Base-by-base conservation (phyloP, 2,888 invertebrate species). In the Lycaena phlaeas region DNA sequence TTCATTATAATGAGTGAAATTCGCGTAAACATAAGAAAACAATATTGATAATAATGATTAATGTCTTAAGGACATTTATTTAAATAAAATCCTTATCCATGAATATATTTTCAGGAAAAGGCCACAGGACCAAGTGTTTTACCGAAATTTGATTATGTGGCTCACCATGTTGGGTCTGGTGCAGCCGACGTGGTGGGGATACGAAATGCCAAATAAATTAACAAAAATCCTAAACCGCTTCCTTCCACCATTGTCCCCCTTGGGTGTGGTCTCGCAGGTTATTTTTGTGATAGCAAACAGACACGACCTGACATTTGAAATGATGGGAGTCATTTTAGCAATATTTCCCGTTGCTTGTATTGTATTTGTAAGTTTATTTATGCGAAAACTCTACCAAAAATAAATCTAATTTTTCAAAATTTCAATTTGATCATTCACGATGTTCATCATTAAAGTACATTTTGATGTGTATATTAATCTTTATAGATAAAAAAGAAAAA, bases 271-370 rank as follows among this genome's bases (percentile, higher is more conserved):
- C 4, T 34, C 18, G 1, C 18, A 34, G 9, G 7, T 34, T 1
- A 4, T 9, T 2, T 34, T 18, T 22, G 7, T 34, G 9, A 11
- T 34, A 7, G 34, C 11, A 10, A 34, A 34, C 22, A 18, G 34
- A 11, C 18, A 34, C 1, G 34, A 34, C 9, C 22, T 34, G 12
- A 34, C 34, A 2, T 34, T 34, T 9, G 18, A 34, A 34, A 34
- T 11, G 6, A 6, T 34, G 22, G 34, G 22, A 0, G 34, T 34
- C 0, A 34, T 34, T 22, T 34, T 34, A 1, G 12, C 34, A 4
- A 34, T 34, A 12, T 34, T 34, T 34, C 34, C 34, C 4, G 34
- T 34, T 9, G 22, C 34, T 12, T 34, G 34, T 18, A 12, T 34
- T 9, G 12, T 34, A 18, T 34, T 34, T 10, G 34, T 34, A 12